Evolutionary conservation across 2,888 invertebrate species (phyloP), one percentile per base, ranked within the genome.

Genomic region (Troglohyphantes excavatus): DNA sequence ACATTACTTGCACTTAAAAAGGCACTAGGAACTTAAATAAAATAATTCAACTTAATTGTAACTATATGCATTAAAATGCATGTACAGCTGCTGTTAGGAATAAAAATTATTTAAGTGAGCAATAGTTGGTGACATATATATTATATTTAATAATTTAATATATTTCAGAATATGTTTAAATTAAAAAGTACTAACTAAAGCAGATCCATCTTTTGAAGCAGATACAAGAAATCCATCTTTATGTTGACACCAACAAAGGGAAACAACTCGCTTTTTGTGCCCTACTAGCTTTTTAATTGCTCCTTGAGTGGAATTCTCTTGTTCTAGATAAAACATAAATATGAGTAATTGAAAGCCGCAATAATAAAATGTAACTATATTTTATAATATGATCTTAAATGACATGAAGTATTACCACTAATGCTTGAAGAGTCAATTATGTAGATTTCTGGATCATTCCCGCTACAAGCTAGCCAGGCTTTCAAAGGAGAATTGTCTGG

Each of bases 191-290:
- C 96, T 96, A 93, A 97, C 96, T 94, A 96, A 95, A 27, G 95
- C 95, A 39, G 95, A 95, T 27, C 94, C 94, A 93, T 97, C 97
- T 90, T 95, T 96, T 0, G 96, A 96, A 0, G 95, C 95, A 2
- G 96, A 95, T 6, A 96, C 94, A 67, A 97, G 93, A 70, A 94
- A 93, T 0, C 95, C 95, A 85, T 96, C 95, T 1, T 94, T 92
- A 92, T 96, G 96, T 0, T 96, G 96, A 93, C 95, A 96, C 96
- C 96, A 97, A 0, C 94, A 94, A 6, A 96, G 92, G 73, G 95
- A 94, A 0, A 95, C 94, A 26, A 96, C 95, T 46, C 94, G 93
- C 0, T 93, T 93, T 29, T 92, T 93, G 92, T 96, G 96, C 0
- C 94, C 94, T 3, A 92, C 92, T 26, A 94, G 91, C 73, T 90